These are phyloP conservation scores for Catharus ustulatus DNA, from an alignment of 2,797 vertebrate genomes.

Conservation along the genomic window DNA sequence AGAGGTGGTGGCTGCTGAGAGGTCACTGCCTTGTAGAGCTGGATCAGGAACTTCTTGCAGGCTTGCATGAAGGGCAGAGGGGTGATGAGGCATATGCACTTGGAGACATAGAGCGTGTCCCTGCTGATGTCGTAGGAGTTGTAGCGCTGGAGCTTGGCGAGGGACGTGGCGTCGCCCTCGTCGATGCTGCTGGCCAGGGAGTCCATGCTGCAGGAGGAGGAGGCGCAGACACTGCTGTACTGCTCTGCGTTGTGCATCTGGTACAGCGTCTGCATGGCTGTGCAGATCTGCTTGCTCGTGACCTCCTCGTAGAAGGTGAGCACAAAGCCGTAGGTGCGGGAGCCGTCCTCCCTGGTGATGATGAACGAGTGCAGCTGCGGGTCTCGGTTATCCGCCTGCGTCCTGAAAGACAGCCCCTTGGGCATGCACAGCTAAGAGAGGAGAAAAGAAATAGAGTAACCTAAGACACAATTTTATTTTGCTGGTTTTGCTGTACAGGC, in stretches of 20 bases:
- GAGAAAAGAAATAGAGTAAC: neutral
- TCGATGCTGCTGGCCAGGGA: constrained; percentile 91
- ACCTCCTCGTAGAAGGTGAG: constrained; percentile 97
- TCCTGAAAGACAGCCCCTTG: constrained; percentile 93
- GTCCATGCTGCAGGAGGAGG: constrained; percentile 95
- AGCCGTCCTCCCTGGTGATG: constrained; percentile 89
- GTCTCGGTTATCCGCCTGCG: constrained; percentile 85
- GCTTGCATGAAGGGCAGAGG: constrained; percentile 96
- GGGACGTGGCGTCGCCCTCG: constrained; percentile 83
- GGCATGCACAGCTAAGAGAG: constrained; percentile 92
- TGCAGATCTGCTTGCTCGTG: constrained; percentile 89
- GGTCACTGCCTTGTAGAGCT: constrained; percentile 89
- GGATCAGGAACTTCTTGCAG: constrained; percentile 90
- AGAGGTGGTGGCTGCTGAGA: constrained; percentile 89
- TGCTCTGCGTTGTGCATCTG: constrained; percentile 97
- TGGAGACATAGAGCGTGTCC: constrained; percentile 93
- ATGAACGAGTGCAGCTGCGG: constrained; percentile 94
- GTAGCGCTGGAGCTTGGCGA: constrained; percentile 77
- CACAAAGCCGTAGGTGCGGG: constrained; percentile 93
- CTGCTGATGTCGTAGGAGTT: constrained; percentile 86
- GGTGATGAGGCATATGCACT: constrained; percentile 93
- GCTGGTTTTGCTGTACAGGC: neutral
- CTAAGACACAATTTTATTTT: neutral
- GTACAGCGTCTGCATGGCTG: constrained; percentile 95
- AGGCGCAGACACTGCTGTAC: constrained; percentile 79